Conservation (phyloP, 2,797 vertebrate species). For the Sebastiscus tertius region DNA sequence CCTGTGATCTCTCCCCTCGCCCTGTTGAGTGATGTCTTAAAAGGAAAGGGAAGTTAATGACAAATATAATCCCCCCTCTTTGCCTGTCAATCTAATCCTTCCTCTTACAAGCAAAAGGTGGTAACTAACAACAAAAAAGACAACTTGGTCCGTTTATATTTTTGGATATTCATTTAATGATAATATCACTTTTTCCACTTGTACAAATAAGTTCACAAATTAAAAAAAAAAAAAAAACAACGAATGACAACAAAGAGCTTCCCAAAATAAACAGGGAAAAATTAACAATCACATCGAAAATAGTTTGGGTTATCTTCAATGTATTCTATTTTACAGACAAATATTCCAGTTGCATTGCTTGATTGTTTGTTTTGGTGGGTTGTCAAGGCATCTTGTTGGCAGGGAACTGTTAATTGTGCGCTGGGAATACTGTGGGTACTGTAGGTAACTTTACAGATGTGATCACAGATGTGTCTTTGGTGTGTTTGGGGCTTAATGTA, state of each 20-base stretch:
- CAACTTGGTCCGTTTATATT: background rate
- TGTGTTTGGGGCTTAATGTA: conserved; percentile 51
- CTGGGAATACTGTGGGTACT: conserved; percentile 43
- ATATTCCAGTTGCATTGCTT: conserved; percentile 79
- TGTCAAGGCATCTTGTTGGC: conserved; percentile 20
- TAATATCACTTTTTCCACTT: conserved; percentile 71
- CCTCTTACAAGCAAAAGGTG: background rate
- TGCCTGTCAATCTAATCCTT: conserved; percentile 10
- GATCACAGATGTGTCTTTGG: conserved; percentile 59
- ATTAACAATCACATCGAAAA: conserved; percentile 86
- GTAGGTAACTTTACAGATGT: conserved; percentile 21
- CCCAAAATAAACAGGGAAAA: conserved; percentile 94
- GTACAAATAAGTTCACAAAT: conserved; percentile 77
- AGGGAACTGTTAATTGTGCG: conserved; percentile 2
- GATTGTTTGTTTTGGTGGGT: conserved; percentile 21
- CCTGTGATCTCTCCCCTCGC: background rate
- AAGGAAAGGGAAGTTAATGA: conserved; percentile 19
- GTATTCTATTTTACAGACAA: conserved; percentile 77
- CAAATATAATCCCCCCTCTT: conserved; percentile 8
- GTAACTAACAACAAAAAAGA: conserved; percentile 12
- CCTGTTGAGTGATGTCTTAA: conserved; percentile 25
- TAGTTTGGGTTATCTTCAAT: conserved; percentile 86
- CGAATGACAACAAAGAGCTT: conserved; percentile 70
- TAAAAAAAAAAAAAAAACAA: conserved; percentile 42
- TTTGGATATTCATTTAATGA: conserved; percentile 76